These are phyloP conservation scores for Bilobella aurantiaca DNA, from an alignment of 1,140 invertebrate species.

Conservation along the genomic window DNA sequence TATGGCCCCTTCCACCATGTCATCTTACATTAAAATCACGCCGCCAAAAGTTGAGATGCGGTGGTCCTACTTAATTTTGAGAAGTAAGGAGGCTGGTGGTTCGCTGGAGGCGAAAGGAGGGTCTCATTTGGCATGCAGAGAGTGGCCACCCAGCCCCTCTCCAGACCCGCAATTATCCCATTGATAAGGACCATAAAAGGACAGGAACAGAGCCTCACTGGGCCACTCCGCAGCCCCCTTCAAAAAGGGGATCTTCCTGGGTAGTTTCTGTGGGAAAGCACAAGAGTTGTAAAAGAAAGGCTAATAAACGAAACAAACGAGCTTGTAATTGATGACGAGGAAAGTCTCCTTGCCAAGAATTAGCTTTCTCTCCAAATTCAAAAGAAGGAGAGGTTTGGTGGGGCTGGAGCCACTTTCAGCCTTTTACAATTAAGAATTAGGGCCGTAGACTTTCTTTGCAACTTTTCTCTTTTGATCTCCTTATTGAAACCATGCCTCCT, in stretches of 20 bases:
- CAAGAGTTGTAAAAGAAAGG: slow-evolving; percentile 22
- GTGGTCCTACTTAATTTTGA: no score
- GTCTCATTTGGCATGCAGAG: no score
- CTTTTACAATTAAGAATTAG: slow-evolving; percentile 8
- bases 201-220: neutral
- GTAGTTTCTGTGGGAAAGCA: no score
- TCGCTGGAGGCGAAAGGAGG: no score
- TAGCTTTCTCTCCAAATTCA: no score
- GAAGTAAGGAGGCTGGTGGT: no score
- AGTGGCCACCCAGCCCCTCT: no score
- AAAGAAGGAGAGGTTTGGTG: neutral
- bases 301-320: slow-evolving; percentile 18
- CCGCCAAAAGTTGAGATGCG: no score
- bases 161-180: slow-evolving; percentile 36
- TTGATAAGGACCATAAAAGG: slow-evolving; percentile 35
- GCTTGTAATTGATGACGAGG: slow-evolving; percentile 14
- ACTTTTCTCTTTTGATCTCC: neutral
- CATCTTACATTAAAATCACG: slow-evolving; percentile 36
- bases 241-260: slow-evolving; percentile 1
- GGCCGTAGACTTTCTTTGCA: no score
- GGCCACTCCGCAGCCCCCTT: neutral
- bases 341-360: neutral
- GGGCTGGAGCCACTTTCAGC: neutral
- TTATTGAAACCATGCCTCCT: neutral
- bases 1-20: slow-evolving; percentile 33